phyloP scores from a whole-genome alignment of 2,888 invertebrate genomes.

The Pegoplata infirma region DNA sequence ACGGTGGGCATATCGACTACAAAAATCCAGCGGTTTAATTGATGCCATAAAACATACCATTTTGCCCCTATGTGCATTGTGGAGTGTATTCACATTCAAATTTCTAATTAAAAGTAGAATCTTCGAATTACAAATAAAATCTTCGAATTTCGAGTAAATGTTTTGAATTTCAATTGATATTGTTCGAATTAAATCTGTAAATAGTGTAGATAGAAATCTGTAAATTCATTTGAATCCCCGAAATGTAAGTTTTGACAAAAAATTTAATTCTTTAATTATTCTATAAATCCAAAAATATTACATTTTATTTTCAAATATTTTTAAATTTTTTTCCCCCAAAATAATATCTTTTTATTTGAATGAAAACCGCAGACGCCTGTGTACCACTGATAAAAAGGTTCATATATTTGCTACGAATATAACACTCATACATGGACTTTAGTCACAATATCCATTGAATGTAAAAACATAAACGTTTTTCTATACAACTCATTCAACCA shows the following conservation, averaged over 20 bases:
- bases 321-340: background rate
- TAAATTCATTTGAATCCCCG: background rate
- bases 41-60: too few relatives aligned
- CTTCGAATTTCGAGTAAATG: too few relatives aligned
- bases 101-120: too few relatives aligned
- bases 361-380: conserved; percentile 37
- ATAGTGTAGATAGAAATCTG: background rate
- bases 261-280: background rate
- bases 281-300: too few relatives aligned
- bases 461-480: conserved; percentile 25
- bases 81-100: too few relatives aligned
- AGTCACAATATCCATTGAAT: conserved; percentile 3
- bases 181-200: background rate
- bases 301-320: background rate
- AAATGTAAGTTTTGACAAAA: too few relatives aligned
- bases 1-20: too few relatives aligned
- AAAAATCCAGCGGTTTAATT: too few relatives aligned
- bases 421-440: background rate
- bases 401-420: background rate
- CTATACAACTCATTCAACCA: conserved; percentile 34
- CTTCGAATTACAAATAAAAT: too few relatives aligned
- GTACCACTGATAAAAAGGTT: conserved; percentile 23
- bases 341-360: background rate
- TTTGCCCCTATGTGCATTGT: too few relatives aligned
- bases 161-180: too few relatives aligned